Conservation (phyloP, 2,888 invertebrate genomes). For the Muschampia plurimacula region DNA sequence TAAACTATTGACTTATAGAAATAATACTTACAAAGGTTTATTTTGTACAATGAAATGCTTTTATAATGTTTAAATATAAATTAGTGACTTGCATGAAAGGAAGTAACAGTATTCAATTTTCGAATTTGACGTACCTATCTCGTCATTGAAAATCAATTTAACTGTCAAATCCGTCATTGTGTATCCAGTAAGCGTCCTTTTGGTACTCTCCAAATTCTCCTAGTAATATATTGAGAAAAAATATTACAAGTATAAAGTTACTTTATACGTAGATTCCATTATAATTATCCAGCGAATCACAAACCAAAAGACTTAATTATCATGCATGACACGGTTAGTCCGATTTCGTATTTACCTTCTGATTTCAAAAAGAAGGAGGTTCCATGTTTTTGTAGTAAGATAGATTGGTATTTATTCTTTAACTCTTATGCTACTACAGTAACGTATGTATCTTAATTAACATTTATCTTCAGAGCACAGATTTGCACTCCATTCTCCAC, state of each 20-base stretch:
- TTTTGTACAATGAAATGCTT: background rate
- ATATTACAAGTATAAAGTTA: background rate
- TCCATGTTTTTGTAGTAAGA: no score
- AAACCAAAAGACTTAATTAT: background rate
- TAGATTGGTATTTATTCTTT: no score
- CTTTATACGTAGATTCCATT: no score
- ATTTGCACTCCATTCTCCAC: background rate
- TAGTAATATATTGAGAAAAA: background rate
- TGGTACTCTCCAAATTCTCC: constrained; percentile 9
- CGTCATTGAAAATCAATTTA: background rate
- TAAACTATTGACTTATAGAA: no score
- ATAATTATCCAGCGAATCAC: background rate
- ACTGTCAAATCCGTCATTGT: constrained; percentile 22
- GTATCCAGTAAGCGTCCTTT: constrained; percentile 5
- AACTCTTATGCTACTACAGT: no score
- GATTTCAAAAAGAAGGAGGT: no score
- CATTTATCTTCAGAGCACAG: no score
- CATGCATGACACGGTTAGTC: constrained; percentile 30
- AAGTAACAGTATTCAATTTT: constrained; percentile 6
- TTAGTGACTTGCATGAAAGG: background rate
- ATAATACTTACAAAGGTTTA: no score
- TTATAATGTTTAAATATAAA: background rate
- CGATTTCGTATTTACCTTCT: background rate
- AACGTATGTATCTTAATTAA: no score
- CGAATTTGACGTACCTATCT: background rate